Base-by-base conservation (phyloP, 2,113 vertebrate species). In the Lycaon pictus region DNA sequence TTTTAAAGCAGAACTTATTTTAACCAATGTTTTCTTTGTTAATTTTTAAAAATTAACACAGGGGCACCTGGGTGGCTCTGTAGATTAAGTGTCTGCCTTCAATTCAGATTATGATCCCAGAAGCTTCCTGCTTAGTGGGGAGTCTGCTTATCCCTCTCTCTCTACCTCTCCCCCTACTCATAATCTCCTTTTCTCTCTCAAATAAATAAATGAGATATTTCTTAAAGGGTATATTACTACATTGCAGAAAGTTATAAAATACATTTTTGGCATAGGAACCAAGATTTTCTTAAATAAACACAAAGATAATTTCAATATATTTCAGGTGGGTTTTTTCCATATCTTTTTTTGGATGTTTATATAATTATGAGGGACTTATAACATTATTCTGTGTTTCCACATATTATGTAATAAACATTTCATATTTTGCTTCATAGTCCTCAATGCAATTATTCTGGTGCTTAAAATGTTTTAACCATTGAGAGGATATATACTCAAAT, bases 401-500 rank as follows among this genome's bases (percentile, higher is more conserved):
- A 88, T 92, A 58, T 63, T 72, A 72, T 81, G 20, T 25, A 84
- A 74, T 77, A 76, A 77, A 9, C 4, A 53, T 76, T 90, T 86
- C 48, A 43, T 15, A 35, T 12, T 11, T 56, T 88, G 25, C 23
- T 76, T 94, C 22, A 60, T 3, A 65, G 56, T 71, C 48, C 51
- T 92, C 69, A 94, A 19, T 56, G 48, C 15, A 92, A 89, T 88
- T 92, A 88, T 80, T 95, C 81, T 62, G 85, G 83, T 90, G 43
- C 6, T 17, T 90, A 17, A 94, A 93, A 84, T 74, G 25, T 22
- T 88, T 8, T 90, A 58, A 88, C 8, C 32, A 74, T 86, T 1
- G 7, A 97, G 71, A 80, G 35, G 19, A 22, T 6, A 35, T 6
- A 35, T n/a, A 92, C 12, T 17, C 25, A 80, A 32, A 69, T 65